Evolutionary conservation across 2,797 vertebrate species (phyloP).

Genomic region (Amblyopsis hoosieri): DNA sequence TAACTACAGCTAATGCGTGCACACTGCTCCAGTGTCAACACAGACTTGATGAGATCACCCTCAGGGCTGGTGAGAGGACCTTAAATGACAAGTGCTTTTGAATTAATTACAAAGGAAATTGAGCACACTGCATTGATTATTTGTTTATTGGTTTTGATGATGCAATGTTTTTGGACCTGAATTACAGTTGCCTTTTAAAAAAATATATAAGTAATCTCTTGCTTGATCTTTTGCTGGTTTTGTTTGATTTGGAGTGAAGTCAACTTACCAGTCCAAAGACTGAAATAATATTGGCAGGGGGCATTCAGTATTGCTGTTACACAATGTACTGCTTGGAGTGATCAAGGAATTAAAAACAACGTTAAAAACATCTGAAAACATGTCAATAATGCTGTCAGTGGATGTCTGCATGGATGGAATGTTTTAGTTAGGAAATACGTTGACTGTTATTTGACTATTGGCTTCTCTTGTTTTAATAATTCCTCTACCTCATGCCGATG

Average conservation of each 20-base stretch:
- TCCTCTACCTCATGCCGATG: conserved; percentile 58
- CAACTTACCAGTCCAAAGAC: conserved; percentile 3
- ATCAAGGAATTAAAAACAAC: neutral
- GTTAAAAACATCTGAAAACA: neutral
- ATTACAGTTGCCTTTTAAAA: neutral
- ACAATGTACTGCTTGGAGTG: neutral
- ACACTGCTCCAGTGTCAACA: neutral
- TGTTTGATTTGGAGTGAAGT: conserved; percentile 6
- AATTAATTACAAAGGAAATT: neutral
- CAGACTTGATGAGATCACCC: neutral
- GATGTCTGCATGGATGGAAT: conserved; percentile 1
- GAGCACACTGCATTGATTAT: neutral
- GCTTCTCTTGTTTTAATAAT: conserved; percentile 24
- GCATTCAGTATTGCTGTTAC: neutral
- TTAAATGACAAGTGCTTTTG: neutral
- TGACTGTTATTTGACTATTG: conserved; percentile 39
- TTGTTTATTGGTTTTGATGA: neutral
- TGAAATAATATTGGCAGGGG: neutral
- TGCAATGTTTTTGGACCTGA: neutral
- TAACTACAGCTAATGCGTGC: conserved; percentile 1
- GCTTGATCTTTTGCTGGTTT: neutral
- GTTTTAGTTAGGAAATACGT: neutral
- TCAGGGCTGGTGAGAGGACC: neutral
- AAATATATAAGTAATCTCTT: neutral
- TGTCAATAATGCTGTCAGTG: neutral